Base-by-base conservation (phyloP, 2,113 vertebrate genomes). In the Anhinga anhinga region DNA sequence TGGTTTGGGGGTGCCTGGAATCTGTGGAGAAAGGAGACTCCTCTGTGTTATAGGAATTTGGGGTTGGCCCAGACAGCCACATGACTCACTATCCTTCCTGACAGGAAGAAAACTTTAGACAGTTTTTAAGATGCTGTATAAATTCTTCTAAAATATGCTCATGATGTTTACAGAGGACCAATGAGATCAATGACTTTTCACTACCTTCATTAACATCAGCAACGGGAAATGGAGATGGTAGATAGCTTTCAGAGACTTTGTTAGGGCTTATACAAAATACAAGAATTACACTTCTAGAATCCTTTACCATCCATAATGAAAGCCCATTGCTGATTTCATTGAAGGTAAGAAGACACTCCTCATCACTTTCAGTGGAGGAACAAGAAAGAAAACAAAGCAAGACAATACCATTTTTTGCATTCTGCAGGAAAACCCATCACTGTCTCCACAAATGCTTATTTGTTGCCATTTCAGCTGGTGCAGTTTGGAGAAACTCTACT, bases 401-500 rank as follows among this genome's bases (percentile, higher is more conserved):
- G 27, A n/a, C 21, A 69, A 58, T 81, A 4, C 0, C 2, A 7
- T 4, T 20, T 11, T 84, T 38, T 65, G 7, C 4, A 7, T n/a
- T 73, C 22, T 38, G 4, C 58, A 81, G 34, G 18, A 89, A 77
- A 81, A 8, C 17, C 11, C 15, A 49, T 3, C 59, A 34, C 11
- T 0, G 2, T 7, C 16, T 56, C 15, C 65, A 47, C 42, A 38
- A 56, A 44, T 44, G 17, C 9, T 78, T n/a, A n/a, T 44, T 85
- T 4, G 4, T 7, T 61, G 10, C 17, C 58, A 11, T 77, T 91
- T 76, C 53, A 67, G 19, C 14, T 19, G 5, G 2, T 29, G 34
- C 9, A 17, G 11, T 29, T 36, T 45, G 44, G 30, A 50, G n/a
- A 55, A 94, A 67, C 25, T n/a, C 32, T 5, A n/a, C 11, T 1